Evolutionary conservation across 2,797 vertebrate genomes (phyloP).

Genomic region (Lagocephalus sceleratus): DNA sequence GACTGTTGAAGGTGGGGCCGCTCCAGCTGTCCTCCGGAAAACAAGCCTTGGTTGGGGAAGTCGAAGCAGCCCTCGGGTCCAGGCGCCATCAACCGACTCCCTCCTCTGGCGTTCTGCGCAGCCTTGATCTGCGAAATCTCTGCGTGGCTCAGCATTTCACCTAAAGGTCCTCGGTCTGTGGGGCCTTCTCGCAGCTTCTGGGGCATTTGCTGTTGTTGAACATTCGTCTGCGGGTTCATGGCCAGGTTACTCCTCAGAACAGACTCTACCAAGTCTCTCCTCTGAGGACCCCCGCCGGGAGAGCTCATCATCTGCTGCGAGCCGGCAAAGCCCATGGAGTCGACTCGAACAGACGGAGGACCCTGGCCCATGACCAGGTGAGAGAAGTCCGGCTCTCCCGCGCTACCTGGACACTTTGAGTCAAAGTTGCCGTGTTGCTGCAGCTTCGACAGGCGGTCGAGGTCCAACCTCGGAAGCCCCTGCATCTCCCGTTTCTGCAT

Average conservation of each 20-base stretch:
- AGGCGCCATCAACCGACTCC: constrained; percentile 83
- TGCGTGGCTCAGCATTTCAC: constrained; percentile 79
- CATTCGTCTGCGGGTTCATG: constrained; percentile 87
- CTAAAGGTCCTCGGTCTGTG: constrained; percentile 68
- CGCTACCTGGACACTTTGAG: constrained; percentile 68
- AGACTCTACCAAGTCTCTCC: constrained; percentile 86
- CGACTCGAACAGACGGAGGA: constrained; percentile 71
- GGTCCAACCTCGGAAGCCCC: constrained; percentile 85
- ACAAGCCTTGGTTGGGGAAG: constrained; percentile 85
- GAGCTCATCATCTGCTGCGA: constrained; percentile 87
- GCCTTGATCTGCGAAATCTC: constrained; percentile 83
- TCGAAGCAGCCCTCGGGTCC: constrained; percentile 74
- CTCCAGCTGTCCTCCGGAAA: constrained; percentile 80
- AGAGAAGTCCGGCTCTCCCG: constrained; percentile 68
- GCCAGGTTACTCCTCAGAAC: constrained; percentile 82
- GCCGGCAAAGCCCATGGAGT: constrained; percentile 85
- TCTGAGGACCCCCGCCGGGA: constrained; percentile 73
- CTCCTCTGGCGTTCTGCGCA: constrained; percentile 75
- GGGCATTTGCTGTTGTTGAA: constrained; percentile 86
- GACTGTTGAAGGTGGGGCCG: constrained; percentile 81
- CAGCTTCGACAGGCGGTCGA: constrained; percentile 87
- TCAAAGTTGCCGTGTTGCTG: constrained; percentile 72
- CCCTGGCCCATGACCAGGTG: constrained; percentile 74
- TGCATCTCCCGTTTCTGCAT: constrained; percentile 88
- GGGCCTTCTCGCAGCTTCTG: constrained; percentile 85